These are phyloP conservation scores for Himalopsyche anomala DNA, from an alignment of 2,888 invertebrate species.

Conservation along the genomic window DNA sequence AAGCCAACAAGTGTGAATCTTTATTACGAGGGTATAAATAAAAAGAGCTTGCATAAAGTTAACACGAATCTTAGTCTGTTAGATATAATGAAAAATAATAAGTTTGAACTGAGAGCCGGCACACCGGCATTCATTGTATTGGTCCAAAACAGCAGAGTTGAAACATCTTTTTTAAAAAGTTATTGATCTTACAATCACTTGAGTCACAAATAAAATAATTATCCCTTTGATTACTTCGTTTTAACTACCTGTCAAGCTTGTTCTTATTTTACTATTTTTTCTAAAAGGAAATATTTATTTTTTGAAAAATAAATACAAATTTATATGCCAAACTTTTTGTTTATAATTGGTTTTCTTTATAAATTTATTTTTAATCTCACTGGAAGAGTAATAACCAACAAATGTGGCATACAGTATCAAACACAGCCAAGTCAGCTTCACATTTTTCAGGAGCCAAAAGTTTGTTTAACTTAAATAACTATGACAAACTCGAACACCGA, in stretches of 20 bases:
- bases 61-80: slow-evolving; percentile 77
- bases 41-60: slow-evolving; percentile 78
- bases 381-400: too few species aligned
- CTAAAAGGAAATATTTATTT: background rate
- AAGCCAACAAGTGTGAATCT: slow-evolving; percentile 78
- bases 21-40: slow-evolving; percentile 84
- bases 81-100: slow-evolving; percentile 78
- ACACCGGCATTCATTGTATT: slow-evolving; percentile 82
- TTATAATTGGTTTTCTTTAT: too few species aligned
- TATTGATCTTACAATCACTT: background rate
- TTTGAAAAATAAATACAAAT: background rate
- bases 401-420: too few species aligned
- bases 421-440: too few species aligned
- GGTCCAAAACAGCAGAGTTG: slow-evolving; percentile 77
- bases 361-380: too few species aligned
- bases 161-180: slow-evolving; percentile 68
- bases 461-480: too few species aligned
- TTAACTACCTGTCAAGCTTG: background rate
- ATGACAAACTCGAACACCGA: too few species aligned
- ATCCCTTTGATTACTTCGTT: background rate
- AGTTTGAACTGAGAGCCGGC: slow-evolving; percentile 80
- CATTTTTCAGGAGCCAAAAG: too few species aligned
- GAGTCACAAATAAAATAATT: background rate
- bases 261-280: background rate
- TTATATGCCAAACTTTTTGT: too few species aligned